These are phyloP conservation scores for Temnothorax unifasciatus DNA, from an alignment of 2,888 invertebrate genomes.

Conservation along the genomic window DNA sequence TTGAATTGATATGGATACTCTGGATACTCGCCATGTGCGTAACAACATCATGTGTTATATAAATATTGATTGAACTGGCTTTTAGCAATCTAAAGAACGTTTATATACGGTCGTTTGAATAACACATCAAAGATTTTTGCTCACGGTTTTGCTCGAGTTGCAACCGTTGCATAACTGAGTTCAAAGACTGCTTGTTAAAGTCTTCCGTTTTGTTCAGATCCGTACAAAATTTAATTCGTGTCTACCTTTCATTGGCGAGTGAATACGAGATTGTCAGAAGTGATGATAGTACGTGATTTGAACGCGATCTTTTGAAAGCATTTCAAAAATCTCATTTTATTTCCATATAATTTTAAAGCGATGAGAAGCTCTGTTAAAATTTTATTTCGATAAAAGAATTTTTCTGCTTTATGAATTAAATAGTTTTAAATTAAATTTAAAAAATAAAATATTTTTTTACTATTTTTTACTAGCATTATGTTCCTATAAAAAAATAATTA, in stretches of 20 bases:
- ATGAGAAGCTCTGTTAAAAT: neutral
- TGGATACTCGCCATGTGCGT: neutral
- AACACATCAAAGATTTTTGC: slow-evolving; percentile 19
- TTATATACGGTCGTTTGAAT: neutral
- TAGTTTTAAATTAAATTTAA: no score
- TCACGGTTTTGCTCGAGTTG: slow-evolving; percentile 1
- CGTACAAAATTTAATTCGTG: neutral
- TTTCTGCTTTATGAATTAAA: neutral
- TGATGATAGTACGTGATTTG: neutral
- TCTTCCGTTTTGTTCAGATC: neutral
- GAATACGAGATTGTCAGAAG: slow-evolving; percentile 1
- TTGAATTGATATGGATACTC: neutral
- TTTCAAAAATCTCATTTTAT: neutral
- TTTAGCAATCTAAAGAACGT: slow-evolving; percentile 21
- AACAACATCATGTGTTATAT: slow-evolving; percentile 19
- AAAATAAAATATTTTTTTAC: neutral
- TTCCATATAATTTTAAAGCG: neutral
- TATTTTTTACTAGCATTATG: neutral
- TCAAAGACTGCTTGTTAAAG: slow-evolving; percentile 20
- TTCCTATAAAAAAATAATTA: neutral
- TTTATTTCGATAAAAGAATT: neutral
- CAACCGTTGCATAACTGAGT: neutral
- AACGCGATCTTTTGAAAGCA: neutral
- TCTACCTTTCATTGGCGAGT: neutral
- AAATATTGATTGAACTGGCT: slow-evolving; percentile 14